These are phyloP conservation scores for Caprella mutica DNA, from an alignment of 2,888 invertebrate species.

Conservation along the genomic window DNA sequence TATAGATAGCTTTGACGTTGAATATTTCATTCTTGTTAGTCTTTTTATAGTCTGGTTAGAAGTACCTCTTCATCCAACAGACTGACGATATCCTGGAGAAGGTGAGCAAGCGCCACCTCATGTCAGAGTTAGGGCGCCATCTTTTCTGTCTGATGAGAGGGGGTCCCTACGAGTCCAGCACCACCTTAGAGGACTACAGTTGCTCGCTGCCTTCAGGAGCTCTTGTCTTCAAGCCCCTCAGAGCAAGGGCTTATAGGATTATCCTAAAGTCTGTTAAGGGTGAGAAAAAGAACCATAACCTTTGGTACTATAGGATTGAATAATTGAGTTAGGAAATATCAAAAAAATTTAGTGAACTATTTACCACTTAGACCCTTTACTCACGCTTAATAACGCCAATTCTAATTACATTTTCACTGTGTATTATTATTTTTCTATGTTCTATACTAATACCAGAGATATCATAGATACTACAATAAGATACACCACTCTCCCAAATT, in stretches of 20 bases:
- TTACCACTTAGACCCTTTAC: no score
- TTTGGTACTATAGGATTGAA: no score
- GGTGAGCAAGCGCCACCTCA: slow-evolving; percentile 22
- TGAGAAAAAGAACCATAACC: no score
- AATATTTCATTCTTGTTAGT: not conserved
- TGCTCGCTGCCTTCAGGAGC: slow-evolving; percentile 35
- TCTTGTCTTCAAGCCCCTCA: slow-evolving; percentile 35
- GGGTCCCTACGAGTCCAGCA: slow-evolving; percentile 37
- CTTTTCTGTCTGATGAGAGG: slow-evolving; percentile 36
- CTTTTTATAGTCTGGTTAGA: not conserved
- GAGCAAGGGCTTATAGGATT: slow-evolving; percentile 37
- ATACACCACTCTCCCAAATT: no score
- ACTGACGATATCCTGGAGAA: slow-evolving; percentile 23
- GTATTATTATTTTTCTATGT: no score
- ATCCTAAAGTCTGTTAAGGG: slow-evolving; percentile 35
- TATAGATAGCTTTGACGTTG: not conserved
- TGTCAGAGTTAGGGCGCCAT: slow-evolving; percentile 25
- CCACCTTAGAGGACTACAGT: slow-evolving; percentile 37
- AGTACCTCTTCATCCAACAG: slow-evolving; percentile 5
- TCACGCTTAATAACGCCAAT: no score
- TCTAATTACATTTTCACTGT: no score
- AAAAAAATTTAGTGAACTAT: no score
- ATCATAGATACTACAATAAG: no score
- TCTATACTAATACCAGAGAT: no score
- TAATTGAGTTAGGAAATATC: no score